Percentiles rank a stretch among this genome's conserved stretches.
Conservation (phyloP, 2,113 vertebrate genomes). For the western clawed frog (Xenopus tropicalis) region DNA sequence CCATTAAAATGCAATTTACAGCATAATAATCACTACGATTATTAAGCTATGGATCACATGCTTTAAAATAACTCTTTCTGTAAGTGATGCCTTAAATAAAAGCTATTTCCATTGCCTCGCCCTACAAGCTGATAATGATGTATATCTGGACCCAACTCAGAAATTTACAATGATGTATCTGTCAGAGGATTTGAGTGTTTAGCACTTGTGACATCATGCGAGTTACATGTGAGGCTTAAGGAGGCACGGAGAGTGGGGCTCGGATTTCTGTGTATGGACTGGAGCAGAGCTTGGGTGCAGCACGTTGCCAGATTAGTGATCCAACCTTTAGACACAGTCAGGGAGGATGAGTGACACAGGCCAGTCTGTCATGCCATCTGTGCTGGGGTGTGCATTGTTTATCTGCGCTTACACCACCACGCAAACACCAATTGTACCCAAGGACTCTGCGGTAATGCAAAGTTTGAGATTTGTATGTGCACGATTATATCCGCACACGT, state of each 20-base stretch:
- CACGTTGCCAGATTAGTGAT: not conserved
- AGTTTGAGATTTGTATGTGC: not conserved
- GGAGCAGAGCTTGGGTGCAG: not conserved
- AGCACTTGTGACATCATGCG: not conserved
- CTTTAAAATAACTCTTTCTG: too few species aligned
- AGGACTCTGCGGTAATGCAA: not conserved
- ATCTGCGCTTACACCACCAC: not conserved
- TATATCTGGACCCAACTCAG: not conserved
- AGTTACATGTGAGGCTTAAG: not conserved
- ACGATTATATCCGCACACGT: too few species aligned
- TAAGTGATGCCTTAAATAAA: too few species aligned
- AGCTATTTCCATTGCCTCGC: too few species aligned
- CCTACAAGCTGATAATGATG: not conserved
- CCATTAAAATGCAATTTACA: too few species aligned
- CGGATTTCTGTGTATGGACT: not conserved
- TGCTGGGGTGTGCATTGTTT: not conserved
- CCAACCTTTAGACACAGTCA: constrained; percentile 8
- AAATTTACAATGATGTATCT: not conserved
- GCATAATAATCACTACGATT: too few species aligned
- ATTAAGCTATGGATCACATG: too few species aligned
- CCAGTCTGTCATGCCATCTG: constrained; percentile 24
- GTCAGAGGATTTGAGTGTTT: not conserved
- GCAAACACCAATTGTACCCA: not conserved
- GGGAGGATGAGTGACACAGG: not conserved
- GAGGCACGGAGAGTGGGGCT: not conserved